These are phyloP conservation scores for Stercorarius parasiticus DNA, from an alignment of 2,113 vertebrate species.

Conservation along the genomic window DNA sequence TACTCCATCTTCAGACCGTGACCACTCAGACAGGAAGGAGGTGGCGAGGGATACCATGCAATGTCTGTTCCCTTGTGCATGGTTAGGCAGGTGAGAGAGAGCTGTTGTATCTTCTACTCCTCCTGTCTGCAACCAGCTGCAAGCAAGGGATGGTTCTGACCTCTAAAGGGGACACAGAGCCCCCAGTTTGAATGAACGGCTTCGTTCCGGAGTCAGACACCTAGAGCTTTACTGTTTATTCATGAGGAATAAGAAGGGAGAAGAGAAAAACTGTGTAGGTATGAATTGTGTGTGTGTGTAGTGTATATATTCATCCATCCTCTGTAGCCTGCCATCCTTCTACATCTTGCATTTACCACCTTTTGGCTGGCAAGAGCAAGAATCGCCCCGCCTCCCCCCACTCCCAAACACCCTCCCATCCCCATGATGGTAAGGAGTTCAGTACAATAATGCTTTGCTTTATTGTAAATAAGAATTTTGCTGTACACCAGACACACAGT, in stretches of 20 bases:
- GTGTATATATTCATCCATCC: background rate
- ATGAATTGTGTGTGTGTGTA: background rate
- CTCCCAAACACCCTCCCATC: background rate
- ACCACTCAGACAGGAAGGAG: background rate
- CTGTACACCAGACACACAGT: conserved; percentile 4
- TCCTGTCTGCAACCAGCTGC: background rate
- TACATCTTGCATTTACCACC: background rate
- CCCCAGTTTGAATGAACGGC: background rate
- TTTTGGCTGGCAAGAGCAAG: background rate
- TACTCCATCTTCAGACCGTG: background rate
- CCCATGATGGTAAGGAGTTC: background rate
- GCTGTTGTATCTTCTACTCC: background rate
- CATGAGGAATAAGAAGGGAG: background rate
- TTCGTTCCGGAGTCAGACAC: background rate
- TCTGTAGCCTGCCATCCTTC: background rate
- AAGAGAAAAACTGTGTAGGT: background rate
- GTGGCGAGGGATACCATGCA: background rate
- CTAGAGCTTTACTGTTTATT: background rate
- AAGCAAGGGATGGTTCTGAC: background rate
- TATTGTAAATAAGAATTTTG: background rate
- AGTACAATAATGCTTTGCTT: background rate
- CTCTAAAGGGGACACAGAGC: background rate
- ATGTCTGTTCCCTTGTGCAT: background rate
- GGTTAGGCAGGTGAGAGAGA: background rate
- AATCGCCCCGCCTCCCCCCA: background rate